phyloP scores from a whole-genome alignment of 2,113 vertebrate genomes.

The Cyphomyrus plagiostoma region DNA sequence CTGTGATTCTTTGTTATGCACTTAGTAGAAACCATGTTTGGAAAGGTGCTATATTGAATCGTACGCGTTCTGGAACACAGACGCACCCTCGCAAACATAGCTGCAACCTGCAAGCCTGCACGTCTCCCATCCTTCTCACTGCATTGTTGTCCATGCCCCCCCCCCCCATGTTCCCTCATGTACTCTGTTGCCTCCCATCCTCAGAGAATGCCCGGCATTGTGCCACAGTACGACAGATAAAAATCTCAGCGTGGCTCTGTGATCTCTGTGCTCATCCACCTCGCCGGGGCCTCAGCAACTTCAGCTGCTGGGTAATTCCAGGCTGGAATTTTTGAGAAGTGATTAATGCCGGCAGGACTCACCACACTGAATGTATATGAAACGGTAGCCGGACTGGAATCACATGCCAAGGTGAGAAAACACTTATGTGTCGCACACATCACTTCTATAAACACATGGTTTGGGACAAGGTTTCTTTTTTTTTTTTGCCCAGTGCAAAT shows the following conservation, averaged over 20 bases:
- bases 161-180: not conserved
- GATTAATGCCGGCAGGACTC: not conserved
- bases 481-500: not conserved
- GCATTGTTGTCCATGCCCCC: not conserved
- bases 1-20: not conserved
- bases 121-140: not conserved
- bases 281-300: not conserved
- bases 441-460: not conserved
- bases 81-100: not conserved
- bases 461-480: not conserved
- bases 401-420: not conserved
- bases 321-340: slow-evolving; percentile 9
- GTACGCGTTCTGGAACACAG: not conserved
- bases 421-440: not conserved
- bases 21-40: not conserved
- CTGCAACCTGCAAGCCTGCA: not conserved
- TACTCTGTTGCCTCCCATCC: not conserved
- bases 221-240: not conserved
- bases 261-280: not conserved
- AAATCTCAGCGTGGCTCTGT: not conserved
- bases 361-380: not conserved
- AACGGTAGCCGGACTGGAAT: not conserved
- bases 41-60: not conserved
- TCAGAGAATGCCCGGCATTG: not conserved
- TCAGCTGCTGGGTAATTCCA: not conserved